Evolutionary conservation across 2,797 vertebrate genomes (phyloP), one percentile per base, ranked within the genome.

Genomic region (Ciconia nigra): DNA sequence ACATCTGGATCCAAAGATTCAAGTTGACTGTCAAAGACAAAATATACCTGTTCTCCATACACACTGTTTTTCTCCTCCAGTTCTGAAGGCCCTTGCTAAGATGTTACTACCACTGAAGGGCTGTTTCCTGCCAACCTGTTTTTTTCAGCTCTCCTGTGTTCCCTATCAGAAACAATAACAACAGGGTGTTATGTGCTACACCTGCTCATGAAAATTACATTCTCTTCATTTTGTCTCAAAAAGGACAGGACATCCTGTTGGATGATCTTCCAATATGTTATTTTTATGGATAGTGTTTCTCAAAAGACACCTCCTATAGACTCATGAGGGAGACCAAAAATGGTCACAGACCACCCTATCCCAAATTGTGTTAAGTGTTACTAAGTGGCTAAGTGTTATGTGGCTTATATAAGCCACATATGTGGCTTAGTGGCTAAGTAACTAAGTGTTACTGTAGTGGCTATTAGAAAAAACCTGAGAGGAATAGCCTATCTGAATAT

Each of bases 311-410:
- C 5, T 85, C 42, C 54, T 58, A 0, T 11, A 59, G 17, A 57
- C 55, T 49, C 0, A 0, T 57, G 17, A 18, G 5, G 6, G 6
- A 52, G 17, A 44, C 54, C 1, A 83, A 29, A 89, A 77, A n/a
- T 72, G 4, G 18, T 51, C 21, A 54, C 42, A 54, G 28, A 70
- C 15, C 6, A 2, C 5, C 16, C 25, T 22, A 21, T 55, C 19
- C 15, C 19, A 29, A n/a, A 15, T 20, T 80, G 22, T 39, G 37
- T 39, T 39, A 39, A 39, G 37, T 39, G 37, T 39, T 39, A 39
- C 37, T 39, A 39, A 39, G 37, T 39, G 37, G 9, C 37, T 39
- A 37, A 37, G 37, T 37, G 37, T 39, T 39, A 39, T 39, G 37
- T 39, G 37, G 37, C 37, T 39, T 39, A 39, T 39, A 39, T 39